Evolutionary conservation across 2,113 vertebrate genomes (phyloP), one percentile per base, ranked within the genome.

Genomic region (Trichomycterus rosablanca): DNA sequence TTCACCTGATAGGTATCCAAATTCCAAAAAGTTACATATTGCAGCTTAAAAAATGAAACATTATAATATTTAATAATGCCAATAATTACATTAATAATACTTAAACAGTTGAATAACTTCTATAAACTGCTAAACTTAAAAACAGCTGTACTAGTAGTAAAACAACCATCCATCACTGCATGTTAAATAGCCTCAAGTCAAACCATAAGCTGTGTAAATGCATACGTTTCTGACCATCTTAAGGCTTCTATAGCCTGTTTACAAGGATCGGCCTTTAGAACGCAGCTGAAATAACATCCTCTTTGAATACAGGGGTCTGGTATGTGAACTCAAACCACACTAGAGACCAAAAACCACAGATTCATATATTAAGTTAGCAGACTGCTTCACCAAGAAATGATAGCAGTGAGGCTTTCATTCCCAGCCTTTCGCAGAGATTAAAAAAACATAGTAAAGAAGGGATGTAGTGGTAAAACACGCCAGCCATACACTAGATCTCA

Each of bases 231-330:
- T 40, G 37, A 40, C n/a, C n/a, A 40, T 40, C 11, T 40, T 5
- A n/a, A n/a, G 37, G 37, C 37, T 15, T 40, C 5, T 5, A 14
- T 5, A 40, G 12, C 37, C 37, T 6, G 14, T 40, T 14, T 14
- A 40, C 15, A n/a, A n/a, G 12, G n/a, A 40, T n/a, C 40, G 44
- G 32, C 45, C 48, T 35, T 58, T 32, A 52, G 12, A 34, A n/a
- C 40, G 54, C 19, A 28, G 52, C 34, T 24, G 42, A 62, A 55
- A 32, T 45, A 16, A 0, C 59, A 66, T 74, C 39, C 49, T 60
- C 71, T 52, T 26, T 16, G 19, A 5, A 10, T 9, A 52, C 71
- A 11, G 8, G 2, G 45, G 51, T 56, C 22, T 59, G 66, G 12
- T 59, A 59, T 63, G 50, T 30, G 66, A 77, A n/a, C 1, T 26